Conservation (phyloP, 2,888 invertebrate genomes). For the Allolobophora icterica region DNA sequence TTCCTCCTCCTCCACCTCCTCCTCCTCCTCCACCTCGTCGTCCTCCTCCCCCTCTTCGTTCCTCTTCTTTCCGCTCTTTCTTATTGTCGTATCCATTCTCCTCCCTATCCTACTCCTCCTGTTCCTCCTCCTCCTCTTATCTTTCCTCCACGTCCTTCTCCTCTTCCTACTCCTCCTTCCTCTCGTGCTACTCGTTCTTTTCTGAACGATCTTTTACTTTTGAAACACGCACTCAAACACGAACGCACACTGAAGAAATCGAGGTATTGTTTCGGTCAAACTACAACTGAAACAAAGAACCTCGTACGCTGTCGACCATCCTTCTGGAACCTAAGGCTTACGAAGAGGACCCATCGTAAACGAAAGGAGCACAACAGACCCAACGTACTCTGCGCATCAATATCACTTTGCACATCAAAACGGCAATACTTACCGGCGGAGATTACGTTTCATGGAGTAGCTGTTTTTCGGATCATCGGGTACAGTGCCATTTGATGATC, state of each 20-base stretch:
- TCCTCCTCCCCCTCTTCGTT: too few relatives aligned
- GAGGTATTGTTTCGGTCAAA: neutral
- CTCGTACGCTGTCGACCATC: neutral
- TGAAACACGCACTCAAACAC: too few relatives aligned
- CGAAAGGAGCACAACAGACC: neutral
- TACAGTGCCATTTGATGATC: neutral
- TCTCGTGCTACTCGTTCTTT: neutral
- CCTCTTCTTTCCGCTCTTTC: neutral
- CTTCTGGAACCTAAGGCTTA: neutral
- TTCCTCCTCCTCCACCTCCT: neutral
- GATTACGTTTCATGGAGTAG: too few relatives aligned
- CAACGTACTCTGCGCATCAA: neutral
- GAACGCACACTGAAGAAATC: neutral
- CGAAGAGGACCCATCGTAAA: too few relatives aligned
- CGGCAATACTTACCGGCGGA: neutral
- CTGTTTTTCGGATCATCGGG: neutral
- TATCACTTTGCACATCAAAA: neutral
- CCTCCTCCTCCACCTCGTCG: neutral
- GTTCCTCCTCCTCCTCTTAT: too few relatives aligned
- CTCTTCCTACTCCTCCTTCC: neutral
- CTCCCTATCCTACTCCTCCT: neutral
- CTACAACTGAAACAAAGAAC: neutral
- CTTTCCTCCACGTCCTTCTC: neutral
- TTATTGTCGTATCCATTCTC: neutral
- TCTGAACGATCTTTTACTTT: neutral